Evolutionary conservation across 1,140 invertebrate species (phyloP), one percentile per base, ranked within the genome.

Genomic region (Leptopilina boulardi): DNA sequence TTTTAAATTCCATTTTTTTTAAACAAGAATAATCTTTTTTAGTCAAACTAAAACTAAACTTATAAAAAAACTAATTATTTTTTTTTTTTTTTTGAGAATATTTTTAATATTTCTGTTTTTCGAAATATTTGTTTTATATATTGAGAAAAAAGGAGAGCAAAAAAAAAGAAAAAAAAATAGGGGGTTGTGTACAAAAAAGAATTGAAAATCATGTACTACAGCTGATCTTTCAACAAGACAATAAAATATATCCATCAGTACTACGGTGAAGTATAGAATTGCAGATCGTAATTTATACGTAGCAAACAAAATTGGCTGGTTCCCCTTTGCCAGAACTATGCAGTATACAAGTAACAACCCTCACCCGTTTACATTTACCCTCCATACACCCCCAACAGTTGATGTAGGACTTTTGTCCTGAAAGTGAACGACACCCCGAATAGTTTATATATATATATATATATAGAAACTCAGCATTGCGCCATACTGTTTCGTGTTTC

Each of bases 401-500:
- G 3, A 38, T 6, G 26, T 66, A 30, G 59, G 4, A 66, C 26
- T 66, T 26, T 34, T 15, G 75, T 70, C 66, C 19, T 71, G n/a
- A 13, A 59, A 54, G 77, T 59, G 41, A 51, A 56, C 73, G 80
- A 81, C 80, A 77, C 74, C 78, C 56, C 75, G 66, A 75, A 78
- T 72, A 71, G 75, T 73, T n/a, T n/a, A n/a, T n/a, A n/a, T n/a
- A n/a, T n/a, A n/a, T n/a, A n/a, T n/a, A n/a, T n/a, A 5, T 38
- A 38, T 6, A 38, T 2, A 80, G 76, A 73, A 77, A 78, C 66
- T 75, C 84, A 70, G 84, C 85, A 85, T 73, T 86, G 85, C 85
- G 84, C 80, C 85, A 84, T 71, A 84, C 56, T 51, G 47, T 38
- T 42, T 11, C 21, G 66, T 9, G 26, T 30, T 75, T 47, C 47